A percentile compares a stretch with the other conserved stretches of the same genome.
phyloP scores from a whole-genome alignment of 2,797 vertebrate species.

The Sitta carolinensis region DNA sequence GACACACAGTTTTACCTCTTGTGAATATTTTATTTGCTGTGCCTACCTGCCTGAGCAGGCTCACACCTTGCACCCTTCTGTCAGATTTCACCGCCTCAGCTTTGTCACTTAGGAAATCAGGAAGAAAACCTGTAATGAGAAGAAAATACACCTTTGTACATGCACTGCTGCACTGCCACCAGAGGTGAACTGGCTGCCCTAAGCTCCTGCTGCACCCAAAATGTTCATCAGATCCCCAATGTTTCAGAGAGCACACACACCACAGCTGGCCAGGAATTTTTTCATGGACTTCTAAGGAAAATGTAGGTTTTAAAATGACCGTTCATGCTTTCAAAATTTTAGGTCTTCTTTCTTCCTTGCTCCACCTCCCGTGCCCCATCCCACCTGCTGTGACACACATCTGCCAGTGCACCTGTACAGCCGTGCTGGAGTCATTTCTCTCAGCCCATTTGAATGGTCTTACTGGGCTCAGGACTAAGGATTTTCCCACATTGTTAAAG shows the following conservation, averaged over 20 bases:
- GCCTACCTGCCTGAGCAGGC: slow-evolving; percentile 67
- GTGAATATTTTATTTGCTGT: neutral
- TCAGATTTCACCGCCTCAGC: slow-evolving; percentile 1
- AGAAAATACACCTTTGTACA: neutral
- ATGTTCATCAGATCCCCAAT: rapidly evolving
- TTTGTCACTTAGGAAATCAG: slow-evolving; percentile 48
- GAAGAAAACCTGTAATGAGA: slow-evolving; percentile 73
- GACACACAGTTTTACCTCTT: neutral
- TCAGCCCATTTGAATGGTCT: neutral
- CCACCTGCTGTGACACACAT: neutral
- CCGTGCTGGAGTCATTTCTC: neutral
- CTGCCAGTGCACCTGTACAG: neutral
- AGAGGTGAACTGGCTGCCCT: neutral
- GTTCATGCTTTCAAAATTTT: neutral
- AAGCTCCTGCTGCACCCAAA: neutral
- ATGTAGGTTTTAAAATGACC: neutral
- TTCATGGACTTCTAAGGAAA: neutral
- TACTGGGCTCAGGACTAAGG: neutral
- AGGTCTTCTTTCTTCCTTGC: neutral
- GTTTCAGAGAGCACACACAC: neutral
- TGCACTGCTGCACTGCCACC: neutral
- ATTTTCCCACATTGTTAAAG: neutral
- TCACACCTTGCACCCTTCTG: slow-evolving; percentile 8
- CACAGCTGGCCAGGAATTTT: neutral
- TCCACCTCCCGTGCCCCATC: neutral